Percentiles rank a stretch among this genome's conserved stretches.
Conservation (phyloP, 2,797 vertebrate genomes). For the Pristis pectinata region DNA sequence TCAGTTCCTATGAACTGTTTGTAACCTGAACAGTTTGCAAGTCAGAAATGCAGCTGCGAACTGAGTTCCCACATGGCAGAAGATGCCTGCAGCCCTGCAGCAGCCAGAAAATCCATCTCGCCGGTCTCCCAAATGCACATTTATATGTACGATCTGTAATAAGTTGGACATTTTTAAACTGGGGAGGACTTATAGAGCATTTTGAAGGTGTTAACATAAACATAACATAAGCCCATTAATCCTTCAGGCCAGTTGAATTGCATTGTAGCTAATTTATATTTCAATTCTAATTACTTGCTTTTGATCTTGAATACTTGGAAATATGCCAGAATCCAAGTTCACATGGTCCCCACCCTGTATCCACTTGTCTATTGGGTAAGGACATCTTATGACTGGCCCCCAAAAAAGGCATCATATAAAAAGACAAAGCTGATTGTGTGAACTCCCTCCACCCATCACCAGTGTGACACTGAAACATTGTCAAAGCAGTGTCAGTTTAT, state of each 20-base stretch:
- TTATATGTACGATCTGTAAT: too few species aligned
- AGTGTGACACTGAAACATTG: not conserved
- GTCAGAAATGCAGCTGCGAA: too few species aligned
- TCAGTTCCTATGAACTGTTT: too few species aligned
- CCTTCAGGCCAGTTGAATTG: not conserved
- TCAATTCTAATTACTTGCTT: not conserved
- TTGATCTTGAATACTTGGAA: not conserved
- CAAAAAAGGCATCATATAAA: not conserved
- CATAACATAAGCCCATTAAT: not conserved
- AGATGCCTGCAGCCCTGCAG: too few species aligned
- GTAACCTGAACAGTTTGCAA: too few species aligned
- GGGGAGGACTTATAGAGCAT: too few species aligned
- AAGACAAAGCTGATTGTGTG: not conserved
- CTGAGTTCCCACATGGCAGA: too few species aligned
- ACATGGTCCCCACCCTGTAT: not conserved
- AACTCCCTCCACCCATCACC: not conserved
- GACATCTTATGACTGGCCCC: not conserved
- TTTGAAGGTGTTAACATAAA: not conserved
- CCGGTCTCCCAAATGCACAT: too few species aligned
- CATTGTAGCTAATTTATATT: not conserved
- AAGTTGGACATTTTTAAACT: too few species aligned
- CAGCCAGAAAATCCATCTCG: too few species aligned
- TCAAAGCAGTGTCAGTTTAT: not conserved
- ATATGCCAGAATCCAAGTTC: not conserved
- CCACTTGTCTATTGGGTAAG: not conserved